Base-by-base conservation (phyloP, 1,140 invertebrate species). In the Brachionus calyciflorus region DNA sequence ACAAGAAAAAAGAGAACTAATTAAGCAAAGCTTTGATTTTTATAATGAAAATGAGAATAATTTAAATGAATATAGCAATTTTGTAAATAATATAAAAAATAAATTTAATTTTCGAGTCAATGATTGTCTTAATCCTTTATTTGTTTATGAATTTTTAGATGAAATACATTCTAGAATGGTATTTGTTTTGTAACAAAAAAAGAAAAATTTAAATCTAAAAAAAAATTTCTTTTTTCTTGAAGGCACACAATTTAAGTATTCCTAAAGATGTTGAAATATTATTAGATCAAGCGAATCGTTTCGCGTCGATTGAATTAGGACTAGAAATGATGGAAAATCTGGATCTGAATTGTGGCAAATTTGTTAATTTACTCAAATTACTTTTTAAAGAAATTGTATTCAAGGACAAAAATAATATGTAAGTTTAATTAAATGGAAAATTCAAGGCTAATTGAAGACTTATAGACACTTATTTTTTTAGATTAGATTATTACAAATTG, bases 401-500 rank as follows among this genome's bases (percentile, higher is more conserved):
- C 21, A 41, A 73, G 24, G 17, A 49, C n/a, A 51, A 37, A 24
- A 65, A 41, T 26, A 44, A 26, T 44, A 63, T 10, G 57, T 63
- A 17, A 70, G 26, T 6, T 24, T n/a, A 46, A 33, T n/a, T 10
- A 21, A 44, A 10, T 48, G 10, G 24, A 9, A 49, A n/a, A n/a
- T n/a, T n/a, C n/a, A n/a, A n/a, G n/a, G n/a, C n/a, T n/a, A n/a
- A n/a, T n/a, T n/a, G n/a, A n/a, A n/a, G n/a, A n/a, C n/a, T n/a
- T n/a, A n/a, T n/a, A n/a, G n/a, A n/a, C n/a, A n/a, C n/a, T n/a
- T n/a, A n/a, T n/a, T 41, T 46, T 21, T 70, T 14, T 70, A 73
- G 69, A 73, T 51, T 30, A 28, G 69, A 55, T 30, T 49, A 51
- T 73, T 55, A 73, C 30, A 73, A 73, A 51, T 30, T 73, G n/a